Evolutionary conservation across 92 coral and sea anemone genomes (phyloP).

Genomic region (Porites rus): DNA sequence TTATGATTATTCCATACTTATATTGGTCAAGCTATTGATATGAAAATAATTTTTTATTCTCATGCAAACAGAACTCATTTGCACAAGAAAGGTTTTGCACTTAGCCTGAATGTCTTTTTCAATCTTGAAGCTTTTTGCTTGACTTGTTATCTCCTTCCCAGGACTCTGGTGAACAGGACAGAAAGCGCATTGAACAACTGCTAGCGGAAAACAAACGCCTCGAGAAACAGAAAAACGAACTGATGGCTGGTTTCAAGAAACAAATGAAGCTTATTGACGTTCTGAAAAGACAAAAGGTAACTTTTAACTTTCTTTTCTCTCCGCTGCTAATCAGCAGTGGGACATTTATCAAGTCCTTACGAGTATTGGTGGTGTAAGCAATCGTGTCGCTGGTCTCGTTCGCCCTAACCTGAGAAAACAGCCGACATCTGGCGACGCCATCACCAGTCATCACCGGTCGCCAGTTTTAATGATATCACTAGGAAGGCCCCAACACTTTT

Average conservation of each 20-base stretch:
- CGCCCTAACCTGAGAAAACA: too few species aligned
- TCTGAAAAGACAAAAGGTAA: constrained; percentile 93
- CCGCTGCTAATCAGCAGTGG: neutral
- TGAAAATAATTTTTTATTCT: too few species aligned
- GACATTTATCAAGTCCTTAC: too few species aligned
- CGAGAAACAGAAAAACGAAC: constrained; percentile 95
- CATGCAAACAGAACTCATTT: too few species aligned
- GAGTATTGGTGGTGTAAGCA: too few species aligned
- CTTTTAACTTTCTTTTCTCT: neutral
- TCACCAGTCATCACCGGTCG: too few species aligned
- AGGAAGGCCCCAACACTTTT: too few species aligned
- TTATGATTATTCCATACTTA: too few species aligned
- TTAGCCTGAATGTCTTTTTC: neutral
- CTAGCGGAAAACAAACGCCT: constrained; percentile 94
- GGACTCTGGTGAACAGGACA: constrained; percentile 97
- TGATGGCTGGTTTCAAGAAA: constrained; percentile 98
- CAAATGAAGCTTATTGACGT: constrained; percentile 99
- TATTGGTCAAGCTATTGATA: too few species aligned
- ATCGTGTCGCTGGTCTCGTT: too few species aligned
- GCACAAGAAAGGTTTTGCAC: neutral
- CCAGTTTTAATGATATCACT: too few species aligned
- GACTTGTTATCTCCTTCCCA: constrained; percentile 4
- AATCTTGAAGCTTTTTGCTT: neutral
- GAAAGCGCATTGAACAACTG: constrained; percentile 88
- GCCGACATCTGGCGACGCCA: too few species aligned